Base-by-base conservation (phyloP, 2,797 vertebrate species). In the Paedocypris micromegethes region DNA sequence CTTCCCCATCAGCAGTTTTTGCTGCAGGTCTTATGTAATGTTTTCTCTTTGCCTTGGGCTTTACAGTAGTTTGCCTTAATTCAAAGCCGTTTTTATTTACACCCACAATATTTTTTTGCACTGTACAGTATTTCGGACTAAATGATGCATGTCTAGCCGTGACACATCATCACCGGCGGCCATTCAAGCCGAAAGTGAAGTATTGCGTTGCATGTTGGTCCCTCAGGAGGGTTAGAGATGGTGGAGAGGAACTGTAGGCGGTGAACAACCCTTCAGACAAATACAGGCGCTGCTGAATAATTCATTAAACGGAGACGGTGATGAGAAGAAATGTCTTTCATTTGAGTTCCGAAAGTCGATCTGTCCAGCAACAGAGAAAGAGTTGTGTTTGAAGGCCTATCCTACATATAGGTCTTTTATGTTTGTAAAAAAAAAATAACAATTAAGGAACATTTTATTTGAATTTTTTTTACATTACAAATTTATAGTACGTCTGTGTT, bases 211-310 rank as follows among this genome's bases (percentile, higher is more conserved):
- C 51, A 49, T 45, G 51, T 37, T 41, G 43, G 53, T 54, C 49
- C 58, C 50, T 42, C 46, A 44, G 39, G 5, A n/a, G 56, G 44
- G 46, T 41, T 37, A 0, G 4, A 58, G 38, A 54, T 48, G 39
- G 39, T 65, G 9, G 46, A 46, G 38, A 39, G 4, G 58, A 58
- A 42, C 38, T 9, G 60, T 77, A 68, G 66, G 9, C 1, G 47
- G 47, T 55, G 50, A 37, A 6, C 23, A 68, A 70, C 47, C 40
- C 70, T 63, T 58, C 55, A 53, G 60, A 57, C 57, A 46, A 54
- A 40, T 54, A 52, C 7, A 72, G 75, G 68, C 69, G 3, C 9
- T 37, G 39, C 39, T 84, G 75, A 84, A 85, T 83, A 75, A 85
- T 82, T 84, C 44, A 85, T 75, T 69, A 58, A 41, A 8, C 5